These are phyloP conservation scores for Lynx canadensis DNA, from an alignment of 2,113 vertebrate genomes.

Conservation along the genomic window DNA sequence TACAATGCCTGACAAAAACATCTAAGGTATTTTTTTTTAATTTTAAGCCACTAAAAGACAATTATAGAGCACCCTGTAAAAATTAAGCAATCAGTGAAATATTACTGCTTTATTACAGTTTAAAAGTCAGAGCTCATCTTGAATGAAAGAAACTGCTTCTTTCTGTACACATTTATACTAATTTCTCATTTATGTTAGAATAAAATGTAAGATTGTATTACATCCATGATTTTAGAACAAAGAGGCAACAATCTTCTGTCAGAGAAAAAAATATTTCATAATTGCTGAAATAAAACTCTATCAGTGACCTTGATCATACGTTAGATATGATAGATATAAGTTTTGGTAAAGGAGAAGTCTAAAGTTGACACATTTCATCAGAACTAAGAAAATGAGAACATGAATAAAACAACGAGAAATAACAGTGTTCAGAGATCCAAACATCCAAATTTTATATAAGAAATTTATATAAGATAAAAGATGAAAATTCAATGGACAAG, in stretches of 20 bases:
- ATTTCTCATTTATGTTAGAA: background rate
- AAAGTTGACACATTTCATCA: background rate
- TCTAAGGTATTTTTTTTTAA: background rate
- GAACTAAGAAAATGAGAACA: background rate
- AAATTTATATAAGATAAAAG: background rate
- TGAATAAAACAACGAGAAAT: background rate
- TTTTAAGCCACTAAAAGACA: background rate
- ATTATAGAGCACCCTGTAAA: background rate
- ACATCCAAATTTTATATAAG: background rate
- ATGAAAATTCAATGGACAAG: background rate
- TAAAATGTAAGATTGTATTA: background rate
- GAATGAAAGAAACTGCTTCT: background rate
- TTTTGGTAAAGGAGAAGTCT: background rate
- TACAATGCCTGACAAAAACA: background rate
- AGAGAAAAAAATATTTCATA: background rate
- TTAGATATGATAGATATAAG: background rate
- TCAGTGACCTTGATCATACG: background rate
- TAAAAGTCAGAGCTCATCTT: background rate
- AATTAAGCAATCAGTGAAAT: background rate
- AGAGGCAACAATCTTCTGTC: background rate
- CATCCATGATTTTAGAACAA: background rate
- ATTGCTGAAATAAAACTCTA: background rate
- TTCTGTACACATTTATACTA: background rate
- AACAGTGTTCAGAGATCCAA: background rate
- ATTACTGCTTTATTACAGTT: background rate